A percentile compares a stretch with the other conserved stretches of the same genome.
These are phyloP conservation scores for Malacoraja senta DNA, from an alignment of 2,797 vertebrate species.

Conservation along the genomic window DNA sequence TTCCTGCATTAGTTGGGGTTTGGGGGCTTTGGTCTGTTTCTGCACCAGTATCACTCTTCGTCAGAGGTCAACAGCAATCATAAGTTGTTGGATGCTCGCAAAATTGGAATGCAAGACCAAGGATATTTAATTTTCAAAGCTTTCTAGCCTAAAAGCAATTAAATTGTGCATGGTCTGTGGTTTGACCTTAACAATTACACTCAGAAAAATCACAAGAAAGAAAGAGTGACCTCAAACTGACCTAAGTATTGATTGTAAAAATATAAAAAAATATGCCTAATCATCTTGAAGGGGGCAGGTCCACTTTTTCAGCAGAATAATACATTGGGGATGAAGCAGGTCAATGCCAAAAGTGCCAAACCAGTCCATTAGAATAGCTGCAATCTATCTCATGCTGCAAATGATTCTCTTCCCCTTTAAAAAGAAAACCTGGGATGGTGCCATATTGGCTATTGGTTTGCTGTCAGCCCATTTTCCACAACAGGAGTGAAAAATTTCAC, in stretches of 20 bases:
- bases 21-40: background rate
- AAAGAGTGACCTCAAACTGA: background rate
- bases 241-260: background rate
- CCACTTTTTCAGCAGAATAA: background rate
- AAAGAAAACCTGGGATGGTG: background rate
- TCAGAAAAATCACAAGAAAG: background rate
- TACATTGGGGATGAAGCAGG: background rate
- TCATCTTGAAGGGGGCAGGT: background rate
- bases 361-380: background rate
- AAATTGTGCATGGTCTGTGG: background rate
- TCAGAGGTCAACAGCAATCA: background rate
- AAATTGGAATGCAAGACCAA: background rate
- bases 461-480: background rate
- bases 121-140: slow-evolving; percentile 6
- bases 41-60: background rate
- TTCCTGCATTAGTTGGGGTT: background rate
- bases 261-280: background rate
- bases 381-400: background rate
- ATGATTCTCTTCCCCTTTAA: background rate
- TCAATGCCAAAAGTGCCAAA: background rate
- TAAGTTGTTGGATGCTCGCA: background rate
- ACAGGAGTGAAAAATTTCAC: background rate
- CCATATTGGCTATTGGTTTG: background rate
- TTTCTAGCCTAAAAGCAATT: background rate
- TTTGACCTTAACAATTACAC: background rate